These are phyloP conservation scores for Ladona fulva DNA, from an alignment of 1,140 invertebrate species.

Conservation along the genomic window DNA sequence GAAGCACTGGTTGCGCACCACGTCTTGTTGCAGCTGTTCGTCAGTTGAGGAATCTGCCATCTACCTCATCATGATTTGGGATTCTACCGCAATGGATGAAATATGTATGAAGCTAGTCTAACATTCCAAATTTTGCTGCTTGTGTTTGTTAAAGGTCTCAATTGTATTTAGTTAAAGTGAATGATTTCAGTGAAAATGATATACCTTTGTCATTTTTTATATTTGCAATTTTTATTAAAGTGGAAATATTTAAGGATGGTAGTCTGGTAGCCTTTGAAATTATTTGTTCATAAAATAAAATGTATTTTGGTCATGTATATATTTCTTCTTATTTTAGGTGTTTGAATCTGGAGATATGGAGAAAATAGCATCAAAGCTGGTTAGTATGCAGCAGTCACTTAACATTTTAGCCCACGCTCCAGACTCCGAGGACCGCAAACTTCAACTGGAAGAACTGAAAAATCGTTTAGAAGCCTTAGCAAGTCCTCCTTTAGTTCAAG, in stretches of 20 bases:
- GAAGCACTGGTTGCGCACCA: constrained; percentile 53
- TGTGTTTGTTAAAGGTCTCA: too few relatives aligned
- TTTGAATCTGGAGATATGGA: constrained; percentile 54
- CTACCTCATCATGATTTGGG: constrained; percentile 16
- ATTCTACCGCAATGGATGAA: too few relatives aligned
- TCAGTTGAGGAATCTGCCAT: constrained; percentile 60
- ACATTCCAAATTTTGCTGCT: too few relatives aligned
- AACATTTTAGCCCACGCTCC: constrained; percentile 70
- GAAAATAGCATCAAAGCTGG: constrained; percentile 59
- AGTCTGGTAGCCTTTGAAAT: too few relatives aligned
- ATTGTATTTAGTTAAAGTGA: too few relatives aligned
- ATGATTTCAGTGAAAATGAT: too few relatives aligned
- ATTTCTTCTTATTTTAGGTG: constrained; percentile 33
- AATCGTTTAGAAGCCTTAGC: constrained; percentile 82
- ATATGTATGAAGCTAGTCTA: too few relatives aligned
- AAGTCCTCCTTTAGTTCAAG: constrained; percentile 74
- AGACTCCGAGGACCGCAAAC: constrained; percentile 72
- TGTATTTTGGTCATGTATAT: too few relatives aligned
- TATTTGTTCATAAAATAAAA: too few relatives aligned
- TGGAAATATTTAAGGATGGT: too few relatives aligned
- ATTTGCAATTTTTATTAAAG: too few relatives aligned
- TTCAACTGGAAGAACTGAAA: constrained; percentile 81
- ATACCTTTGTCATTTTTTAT: too few relatives aligned
- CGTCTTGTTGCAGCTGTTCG: constrained; percentile 61
- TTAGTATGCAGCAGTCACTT: constrained; percentile 69